These are phyloP conservation scores for Alcedo atthis DNA, from an alignment of 2,797 vertebrate genomes.

Conservation along the genomic window DNA sequence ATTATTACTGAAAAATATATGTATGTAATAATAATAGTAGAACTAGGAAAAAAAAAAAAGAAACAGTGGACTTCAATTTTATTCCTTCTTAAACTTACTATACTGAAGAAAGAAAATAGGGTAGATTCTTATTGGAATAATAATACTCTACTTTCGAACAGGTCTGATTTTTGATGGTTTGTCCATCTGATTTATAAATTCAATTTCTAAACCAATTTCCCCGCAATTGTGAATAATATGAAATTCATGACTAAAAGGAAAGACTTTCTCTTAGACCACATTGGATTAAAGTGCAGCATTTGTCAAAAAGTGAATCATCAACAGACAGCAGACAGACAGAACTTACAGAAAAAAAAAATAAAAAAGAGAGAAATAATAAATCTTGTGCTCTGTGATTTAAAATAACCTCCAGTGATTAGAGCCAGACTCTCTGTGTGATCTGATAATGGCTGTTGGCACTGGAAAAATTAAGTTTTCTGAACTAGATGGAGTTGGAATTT, in stretches of 20 bases:
- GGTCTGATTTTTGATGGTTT: background rate
- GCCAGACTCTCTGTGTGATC: background rate
- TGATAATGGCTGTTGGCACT: background rate
- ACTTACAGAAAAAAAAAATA: background rate
- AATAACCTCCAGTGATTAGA: background rate
- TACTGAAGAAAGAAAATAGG: background rate
- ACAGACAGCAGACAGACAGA: background rate
- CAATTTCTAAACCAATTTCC: background rate
- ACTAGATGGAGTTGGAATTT: background rate
- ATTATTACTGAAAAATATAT: background rate
- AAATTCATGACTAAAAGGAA: background rate
- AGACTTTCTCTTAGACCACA: background rate
- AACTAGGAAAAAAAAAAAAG: background rate
- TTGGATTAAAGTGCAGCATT: background rate
- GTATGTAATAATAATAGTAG: background rate
- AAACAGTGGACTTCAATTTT: background rate
- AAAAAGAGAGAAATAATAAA: background rate
- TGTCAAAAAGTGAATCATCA: constrained; percentile 21
- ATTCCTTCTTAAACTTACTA: background rate
- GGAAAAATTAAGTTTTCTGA: background rate
- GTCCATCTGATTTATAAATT: background rate
- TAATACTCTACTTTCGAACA: background rate
- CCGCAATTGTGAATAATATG: background rate
- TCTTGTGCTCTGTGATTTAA: background rate
- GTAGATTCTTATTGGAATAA: background rate